Percentiles rank a stretch among this genome's conserved stretches.
Conservation (phyloP, 2,113 vertebrate species). For the Reinhardtius hippoglossoides region DNA sequence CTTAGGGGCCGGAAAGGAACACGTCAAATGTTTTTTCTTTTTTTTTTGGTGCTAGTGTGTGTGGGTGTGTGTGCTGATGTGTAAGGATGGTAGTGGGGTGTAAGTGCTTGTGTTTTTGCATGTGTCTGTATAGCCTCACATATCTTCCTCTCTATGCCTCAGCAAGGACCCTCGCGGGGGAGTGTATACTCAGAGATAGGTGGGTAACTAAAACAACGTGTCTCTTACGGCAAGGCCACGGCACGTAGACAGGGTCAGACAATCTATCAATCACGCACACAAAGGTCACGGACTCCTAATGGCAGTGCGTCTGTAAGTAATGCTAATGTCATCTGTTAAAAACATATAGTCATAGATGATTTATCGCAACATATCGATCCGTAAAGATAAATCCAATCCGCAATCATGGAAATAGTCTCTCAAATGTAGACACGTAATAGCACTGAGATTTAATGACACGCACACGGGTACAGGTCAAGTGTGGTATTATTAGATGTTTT, state of each 20-base stretch:
- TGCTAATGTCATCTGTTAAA: slow-evolving; percentile 80
- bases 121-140: slow-evolving; percentile 50
- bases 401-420: slow-evolving; percentile 53
- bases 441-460: slow-evolving; percentile 54
- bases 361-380: slow-evolving; percentile 69
- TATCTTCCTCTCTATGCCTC: slow-evolving; percentile 36
- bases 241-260: slow-evolving; percentile 69
- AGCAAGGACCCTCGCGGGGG: slow-evolving; percentile 39
- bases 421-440: slow-evolving; percentile 38
- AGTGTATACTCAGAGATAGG: slow-evolving; percentile 62
- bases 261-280: slow-evolving; percentile 75
- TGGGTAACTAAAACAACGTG: slow-evolving; percentile 74
- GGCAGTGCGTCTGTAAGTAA: slow-evolving; percentile 69
- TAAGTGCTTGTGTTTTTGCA: slow-evolving; percentile 41
- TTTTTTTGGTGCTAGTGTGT: slow-evolving; percentile 47
- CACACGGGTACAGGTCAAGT: slow-evolving; percentile 42
- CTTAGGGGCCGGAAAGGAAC: slow-evolving; percentile 80
- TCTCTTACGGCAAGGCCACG: slow-evolving; percentile 51
- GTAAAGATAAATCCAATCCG: slow-evolving; percentile 42
- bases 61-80: slow-evolving; percentile 40
- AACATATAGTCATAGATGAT: slow-evolving; percentile 69
- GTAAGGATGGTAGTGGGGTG: slow-evolving; percentile 21
- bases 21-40: slow-evolving; percentile 68
- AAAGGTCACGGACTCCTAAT: slow-evolving; percentile 72
- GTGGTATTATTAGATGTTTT: slow-evolving; percentile 22